Evolutionary conservation across 2,888 invertebrate genomes (phyloP).

Genomic region (Patella ulyssiponensis): DNA sequence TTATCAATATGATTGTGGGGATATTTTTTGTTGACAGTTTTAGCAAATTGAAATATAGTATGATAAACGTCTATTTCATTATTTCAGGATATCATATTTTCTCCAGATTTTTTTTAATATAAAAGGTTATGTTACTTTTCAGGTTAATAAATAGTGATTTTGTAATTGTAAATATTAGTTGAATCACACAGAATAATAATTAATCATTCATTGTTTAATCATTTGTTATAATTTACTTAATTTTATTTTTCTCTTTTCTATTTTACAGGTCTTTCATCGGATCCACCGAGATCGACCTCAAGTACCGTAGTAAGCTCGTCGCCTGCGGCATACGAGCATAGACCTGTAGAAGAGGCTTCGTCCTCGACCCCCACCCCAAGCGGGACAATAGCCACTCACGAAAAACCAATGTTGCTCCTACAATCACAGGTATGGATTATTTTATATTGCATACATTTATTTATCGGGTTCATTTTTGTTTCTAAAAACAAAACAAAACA

Average conservation of each 20-base stretch:
- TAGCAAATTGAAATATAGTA: no score
- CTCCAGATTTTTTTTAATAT: no score
- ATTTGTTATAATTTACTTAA: background rate
- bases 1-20: no score
- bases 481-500: no score
- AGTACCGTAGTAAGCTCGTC: conserved; percentile 42
- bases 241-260: background rate
- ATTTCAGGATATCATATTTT: no score
- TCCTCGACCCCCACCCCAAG: conserved; percentile 31
- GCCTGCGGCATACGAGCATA: conserved; percentile 36
- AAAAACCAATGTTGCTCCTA: conserved; percentile 61
- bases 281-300: conserved; percentile 30
- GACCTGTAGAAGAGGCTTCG: conserved; percentile 31
- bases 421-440: conserved; percentile 52
- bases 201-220: background rate
- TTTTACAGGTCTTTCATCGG: conserved; percentile 44
- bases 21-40: no score
- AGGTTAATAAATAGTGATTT: no score
- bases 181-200: background rate
- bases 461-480: no score
- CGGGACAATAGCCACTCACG: conserved; percentile 41
- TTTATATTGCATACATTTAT: background rate
- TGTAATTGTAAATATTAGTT: no score
- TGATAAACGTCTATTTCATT: no score
- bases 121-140: no score